Percentiles rank a stretch among this genome's conserved stretches.
phyloP scores from a whole-genome alignment of 1,140 invertebrate species.

The Pogonomyrmex californicus region DNA sequence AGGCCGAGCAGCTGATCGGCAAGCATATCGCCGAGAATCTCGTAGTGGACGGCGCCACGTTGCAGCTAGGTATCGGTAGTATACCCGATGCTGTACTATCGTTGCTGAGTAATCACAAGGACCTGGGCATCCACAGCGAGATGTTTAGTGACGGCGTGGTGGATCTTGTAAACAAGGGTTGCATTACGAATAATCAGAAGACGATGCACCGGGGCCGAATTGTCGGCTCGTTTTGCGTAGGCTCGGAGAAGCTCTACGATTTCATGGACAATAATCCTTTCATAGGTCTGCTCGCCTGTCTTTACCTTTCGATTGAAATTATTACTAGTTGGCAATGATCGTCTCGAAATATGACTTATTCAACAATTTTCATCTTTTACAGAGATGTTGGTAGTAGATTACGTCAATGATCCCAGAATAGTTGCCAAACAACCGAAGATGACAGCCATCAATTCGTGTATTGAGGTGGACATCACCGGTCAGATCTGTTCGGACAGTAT shows the following conservation, averaged over 20 bases:
- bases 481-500: constrained; percentile 97
- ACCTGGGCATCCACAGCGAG: constrained; percentile 97
- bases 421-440: constrained; percentile 95
- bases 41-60: constrained; percentile 96
- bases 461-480: constrained; percentile 98
- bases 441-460: constrained; percentile 98
- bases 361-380: constrained; percentile 65
- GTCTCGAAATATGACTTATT: not conserved
- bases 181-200: constrained; percentile 96
- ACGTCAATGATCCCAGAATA: constrained; percentile 94
- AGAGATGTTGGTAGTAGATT: constrained; percentile 96
- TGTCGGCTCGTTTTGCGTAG: constrained; percentile 96
- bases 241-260: constrained; percentile 95
- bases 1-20: constrained; percentile 94
- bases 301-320: not conserved
- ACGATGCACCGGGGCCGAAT: constrained; percentile 94
- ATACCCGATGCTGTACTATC: constrained; percentile 97
- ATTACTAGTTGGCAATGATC: not conserved
- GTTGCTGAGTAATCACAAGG: constrained; percentile 93
- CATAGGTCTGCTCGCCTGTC: constrained; percentile 89
- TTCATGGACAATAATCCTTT: constrained; percentile 98
- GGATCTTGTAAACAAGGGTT: constrained; percentile 95
- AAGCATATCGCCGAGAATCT: constrained; percentile 96
- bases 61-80: constrained; percentile 98
- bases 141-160: constrained; percentile 98